Base-by-base conservation (phyloP, 2,797 vertebrate genomes). In the Poecilia gillii region DNA sequence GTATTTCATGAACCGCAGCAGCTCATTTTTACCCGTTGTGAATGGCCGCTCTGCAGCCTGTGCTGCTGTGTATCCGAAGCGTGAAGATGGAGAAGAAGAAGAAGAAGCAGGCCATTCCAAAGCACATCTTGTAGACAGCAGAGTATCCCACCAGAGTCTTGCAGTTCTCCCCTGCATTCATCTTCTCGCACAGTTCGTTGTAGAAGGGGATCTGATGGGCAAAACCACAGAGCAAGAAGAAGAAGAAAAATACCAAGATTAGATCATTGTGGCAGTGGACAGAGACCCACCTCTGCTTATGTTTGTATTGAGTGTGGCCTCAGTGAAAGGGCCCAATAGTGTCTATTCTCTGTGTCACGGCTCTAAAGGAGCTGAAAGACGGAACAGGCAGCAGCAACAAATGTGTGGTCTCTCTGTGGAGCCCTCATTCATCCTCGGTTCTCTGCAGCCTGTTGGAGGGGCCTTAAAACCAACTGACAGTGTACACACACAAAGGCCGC, bases 81-180 rank as follows among this genome's bases (percentile, higher is more conserved):
- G 98, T 99, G 92, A 99, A 91, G 72, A 99, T 25, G 31, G 72
- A 95, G 86, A 99, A 97, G 25, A 97, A 59, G 2, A 98, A 95
- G 94, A 99, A 99, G 96, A 99, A 99, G 90, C 97, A 97, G 82
- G 98, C 97, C 98, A 99, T 99, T 89, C 99, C 99, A 25, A 99
- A 99, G 89, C 98, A 99, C 90, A 99, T 96, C 90, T 97, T 97
- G 89, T 99, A 99, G 53, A 99, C 99, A 0, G 98, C 98, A 0
- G 98, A 96, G 80, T 98, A 99, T 14, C 99, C 98, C 43, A 99
- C 97, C 76, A 99, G 93, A 77, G 94, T 95, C 91, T 97, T 96
- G 41, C 99, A 99, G 87, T 95, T 96, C 73, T 97, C 95, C 0
- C 97, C 98, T 0, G 97, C 97, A 47, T 97, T 96, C 81, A 99